These are phyloP conservation scores for Labia minor DNA, from an alignment of 2,888 invertebrate genomes.

Conservation along the genomic window DNA sequence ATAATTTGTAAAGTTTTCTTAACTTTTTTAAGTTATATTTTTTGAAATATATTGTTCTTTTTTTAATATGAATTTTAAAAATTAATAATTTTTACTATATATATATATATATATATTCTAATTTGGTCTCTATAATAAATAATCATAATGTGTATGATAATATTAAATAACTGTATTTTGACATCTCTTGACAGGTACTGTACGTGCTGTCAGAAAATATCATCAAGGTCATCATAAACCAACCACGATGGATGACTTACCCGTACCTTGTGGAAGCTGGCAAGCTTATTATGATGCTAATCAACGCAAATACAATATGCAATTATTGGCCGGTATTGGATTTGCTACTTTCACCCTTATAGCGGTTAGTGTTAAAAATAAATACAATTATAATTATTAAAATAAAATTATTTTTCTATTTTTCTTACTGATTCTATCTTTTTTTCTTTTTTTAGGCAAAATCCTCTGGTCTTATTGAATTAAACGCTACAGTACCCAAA, in stretches of 20 bases:
- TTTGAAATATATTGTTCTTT: too few relatives aligned
- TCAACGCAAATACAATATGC: slow-evolving; percentile 57
- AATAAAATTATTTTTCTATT: background rate
- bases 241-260: slow-evolving; percentile 62
- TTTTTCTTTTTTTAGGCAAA: slow-evolving; percentile 43
- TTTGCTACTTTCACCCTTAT: slow-evolving; percentile 40
- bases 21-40: too few relatives aligned
- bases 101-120: too few relatives aligned
- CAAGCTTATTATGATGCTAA: slow-evolving; percentile 51
- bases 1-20: too few relatives aligned
- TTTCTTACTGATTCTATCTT: background rate
- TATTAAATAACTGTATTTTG: too few relatives aligned
- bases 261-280: slow-evolving; percentile 69
- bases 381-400: background rate
- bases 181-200: too few relatives aligned
- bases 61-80: too few relatives aligned
- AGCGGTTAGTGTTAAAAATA: slow-evolving; percentile 36
- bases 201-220: background rate
- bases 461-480: slow-evolving; percentile 47
- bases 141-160: too few relatives aligned
- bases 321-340: slow-evolving; percentile 48
- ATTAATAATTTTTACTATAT: too few relatives aligned
- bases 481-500: slow-evolving; percentile 51
- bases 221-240: slow-evolving; percentile 25
- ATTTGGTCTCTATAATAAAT: too few relatives aligned